phyloP scores from a whole-genome alignment of 1,140 invertebrate genomes.

The Cydia strobilella region DNA sequence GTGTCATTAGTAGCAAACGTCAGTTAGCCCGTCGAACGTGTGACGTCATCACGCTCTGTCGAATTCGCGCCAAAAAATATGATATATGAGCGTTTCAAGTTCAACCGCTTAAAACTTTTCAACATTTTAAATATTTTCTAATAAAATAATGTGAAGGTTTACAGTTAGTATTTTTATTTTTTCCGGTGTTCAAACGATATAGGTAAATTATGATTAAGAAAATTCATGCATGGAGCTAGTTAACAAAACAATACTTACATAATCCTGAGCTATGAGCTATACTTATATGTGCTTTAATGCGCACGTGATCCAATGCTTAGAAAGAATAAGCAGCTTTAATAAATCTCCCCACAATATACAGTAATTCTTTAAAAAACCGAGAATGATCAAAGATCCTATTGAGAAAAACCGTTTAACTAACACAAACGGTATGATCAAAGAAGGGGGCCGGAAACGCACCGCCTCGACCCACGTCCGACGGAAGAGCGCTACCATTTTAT shows the following conservation, averaged over 20 bases:
- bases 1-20: no score
- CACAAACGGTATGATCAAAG: slow-evolving; percentile 63
- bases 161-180: no score
- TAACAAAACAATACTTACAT: not conserved
- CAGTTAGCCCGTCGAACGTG: no score
- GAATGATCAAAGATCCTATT: slow-evolving; percentile 17
- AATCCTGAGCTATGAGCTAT: not conserved
- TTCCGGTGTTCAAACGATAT: no score
- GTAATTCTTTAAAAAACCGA: not conserved
- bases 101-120: no score
- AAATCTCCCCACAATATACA: not conserved
- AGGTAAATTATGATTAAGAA: no score
- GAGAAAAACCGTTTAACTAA: slow-evolving; percentile 37
- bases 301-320: not conserved
- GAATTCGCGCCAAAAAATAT: no score
- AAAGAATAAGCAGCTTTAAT: not conserved
- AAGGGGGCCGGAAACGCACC: slow-evolving; percentile 61
- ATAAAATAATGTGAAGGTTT: no score
- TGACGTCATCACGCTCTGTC: no score
- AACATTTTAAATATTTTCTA: no score
- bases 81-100: no score
- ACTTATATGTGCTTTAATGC: not conserved
- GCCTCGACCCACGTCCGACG: slow-evolving; percentile 56
- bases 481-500: slow-evolving; percentile 72
- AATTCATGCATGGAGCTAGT: no score